Conservation (phyloP, 2,113 vertebrate genomes). For the Rhagologus leucostigma region DNA sequence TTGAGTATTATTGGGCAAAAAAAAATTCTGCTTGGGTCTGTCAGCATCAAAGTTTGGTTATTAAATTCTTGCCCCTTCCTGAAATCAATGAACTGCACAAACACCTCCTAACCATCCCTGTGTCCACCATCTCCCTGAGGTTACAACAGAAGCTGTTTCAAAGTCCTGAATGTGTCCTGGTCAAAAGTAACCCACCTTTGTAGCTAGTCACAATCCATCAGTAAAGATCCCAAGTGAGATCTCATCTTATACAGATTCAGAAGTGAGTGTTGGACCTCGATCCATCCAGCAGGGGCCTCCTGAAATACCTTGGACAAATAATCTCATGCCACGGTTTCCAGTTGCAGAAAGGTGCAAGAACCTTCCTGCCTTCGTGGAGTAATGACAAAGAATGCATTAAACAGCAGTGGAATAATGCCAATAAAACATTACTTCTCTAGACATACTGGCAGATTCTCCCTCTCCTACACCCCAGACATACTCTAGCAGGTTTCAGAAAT, state of each 20-base stretch:
- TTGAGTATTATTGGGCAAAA: neutral
- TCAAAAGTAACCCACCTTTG: neutral
- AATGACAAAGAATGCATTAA: neutral
- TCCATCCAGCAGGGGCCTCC: neutral
- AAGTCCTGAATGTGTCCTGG: neutral
- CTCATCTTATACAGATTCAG: neutral
- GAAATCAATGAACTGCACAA: neutral
- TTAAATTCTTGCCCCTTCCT: neutral
- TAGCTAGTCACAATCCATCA: neutral
- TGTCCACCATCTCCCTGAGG: neutral
- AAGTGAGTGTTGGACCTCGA: neutral
- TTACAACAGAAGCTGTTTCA: neutral
- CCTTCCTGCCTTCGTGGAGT: neutral
- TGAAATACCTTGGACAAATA: neutral
- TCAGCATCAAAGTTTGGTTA: neutral
- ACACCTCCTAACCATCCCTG: neutral
- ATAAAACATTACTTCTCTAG: neutral
- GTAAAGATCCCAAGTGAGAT: neutral
- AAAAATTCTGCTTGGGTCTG: neutral
- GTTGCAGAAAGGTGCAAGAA: neutral
- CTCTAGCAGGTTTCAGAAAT: neutral
- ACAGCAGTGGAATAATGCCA: neutral
- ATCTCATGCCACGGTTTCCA: neutral
- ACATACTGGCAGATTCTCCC: neutral
- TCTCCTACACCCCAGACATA: neutral